Conservation (phyloP, 30 jellyfish, hydroid and myxozoan species). For the Aurelia aurita region DNA sequence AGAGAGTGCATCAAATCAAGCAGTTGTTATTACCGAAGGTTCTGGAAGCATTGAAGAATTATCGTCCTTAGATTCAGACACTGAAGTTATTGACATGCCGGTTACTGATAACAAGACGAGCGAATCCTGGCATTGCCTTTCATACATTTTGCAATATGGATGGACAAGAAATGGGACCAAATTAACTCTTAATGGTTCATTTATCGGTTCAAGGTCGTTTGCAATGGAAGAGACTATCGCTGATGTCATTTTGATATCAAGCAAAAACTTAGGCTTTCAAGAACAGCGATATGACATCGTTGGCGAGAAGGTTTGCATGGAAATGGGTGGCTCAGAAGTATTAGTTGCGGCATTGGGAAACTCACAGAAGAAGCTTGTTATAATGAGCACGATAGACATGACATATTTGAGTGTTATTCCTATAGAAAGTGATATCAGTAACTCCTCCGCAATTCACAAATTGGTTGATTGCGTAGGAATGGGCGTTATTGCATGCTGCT, state of each 20-base stretch:
- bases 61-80: slow-evolving; percentile 49
- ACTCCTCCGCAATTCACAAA: slow-evolving; percentile 18
- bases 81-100: slow-evolving; percentile 59
- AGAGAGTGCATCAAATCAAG: not conserved
- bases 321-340: slow-evolving; percentile 15
- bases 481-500: slow-evolving; percentile 57
- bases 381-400: slow-evolving; percentile 44
- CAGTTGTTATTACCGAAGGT: not conserved
- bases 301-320: slow-evolving; percentile 31
- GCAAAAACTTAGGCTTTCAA: slow-evolving; percentile 22
- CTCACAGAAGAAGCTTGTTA: slow-evolving; percentile 5
- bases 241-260: slow-evolving; percentile 45
- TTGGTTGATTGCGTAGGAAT: slow-evolving; percentile 62
- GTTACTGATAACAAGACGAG: not conserved
- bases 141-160: slow-evolving; percentile 35
- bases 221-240: slow-evolving; percentile 9
- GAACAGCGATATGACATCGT: slow-evolving; percentile 33
- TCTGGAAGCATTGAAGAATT: slow-evolving; percentile 19
- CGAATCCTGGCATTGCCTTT: not conserved
- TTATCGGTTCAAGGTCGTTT: slow-evolving; percentile 10
- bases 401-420: slow-evolving; percentile 22
- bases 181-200: slow-evolving; percentile 15
- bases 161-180: slow-evolving; percentile 33
- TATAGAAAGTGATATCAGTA: not conserved
- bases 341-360: slow-evolving; percentile 27